Base-by-base conservation (phyloP, 2,797 vertebrate species). In the Acipenser oxyrinchus region DNA sequence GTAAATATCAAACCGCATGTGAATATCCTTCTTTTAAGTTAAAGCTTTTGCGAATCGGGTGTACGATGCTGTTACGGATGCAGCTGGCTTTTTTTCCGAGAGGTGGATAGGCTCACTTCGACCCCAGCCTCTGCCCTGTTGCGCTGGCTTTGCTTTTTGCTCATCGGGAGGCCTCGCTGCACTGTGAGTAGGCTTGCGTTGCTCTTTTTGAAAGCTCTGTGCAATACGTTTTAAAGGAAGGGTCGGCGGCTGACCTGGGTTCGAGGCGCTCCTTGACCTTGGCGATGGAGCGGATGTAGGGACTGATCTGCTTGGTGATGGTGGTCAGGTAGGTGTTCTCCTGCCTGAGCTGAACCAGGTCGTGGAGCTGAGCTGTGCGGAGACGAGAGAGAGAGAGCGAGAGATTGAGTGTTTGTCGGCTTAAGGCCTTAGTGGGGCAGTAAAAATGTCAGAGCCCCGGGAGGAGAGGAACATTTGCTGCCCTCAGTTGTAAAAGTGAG, bases 191-290 rank as follows among this genome's bases (percentile, higher is more conserved):
- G 55, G 12, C 23, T 37, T 3, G 23, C 4, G 23, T 37, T 37
- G 23, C 23, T 3, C 23, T 37, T 37, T 37, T 3, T 37, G 23
- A 37, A 37, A 0, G 61, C 13, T 10, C 8, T 48, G 12, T 37
- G 65, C 4, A 10, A 7, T 6, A 0, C 3, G 4, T 1, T 0
- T 62, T 6, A 4, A 11, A 48, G 49, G 10, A 48, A 49, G 51
- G 12, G 23, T 37, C 23, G 12, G 55, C 6, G 11, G 12, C 10
- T 7, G 48, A 96, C 95, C 94, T 96, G 82, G 94, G 93, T 79
- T 97, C 93, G 15, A 99, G 88, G 1, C 91, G 81, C 78, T 97
- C 93, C 78, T 94, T 95, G 75, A 98, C 96, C 75, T 95, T 96
- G 73, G 94, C 93, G 0, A 97, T 96, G 73, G 95, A 97, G 72